A percentile compares a stretch with the other conserved stretches of the same genome.
These are phyloP conservation scores for Neopipo cinnamomea DNA, from an alignment of 2,113 vertebrate species.

Conservation along the genomic window DNA sequence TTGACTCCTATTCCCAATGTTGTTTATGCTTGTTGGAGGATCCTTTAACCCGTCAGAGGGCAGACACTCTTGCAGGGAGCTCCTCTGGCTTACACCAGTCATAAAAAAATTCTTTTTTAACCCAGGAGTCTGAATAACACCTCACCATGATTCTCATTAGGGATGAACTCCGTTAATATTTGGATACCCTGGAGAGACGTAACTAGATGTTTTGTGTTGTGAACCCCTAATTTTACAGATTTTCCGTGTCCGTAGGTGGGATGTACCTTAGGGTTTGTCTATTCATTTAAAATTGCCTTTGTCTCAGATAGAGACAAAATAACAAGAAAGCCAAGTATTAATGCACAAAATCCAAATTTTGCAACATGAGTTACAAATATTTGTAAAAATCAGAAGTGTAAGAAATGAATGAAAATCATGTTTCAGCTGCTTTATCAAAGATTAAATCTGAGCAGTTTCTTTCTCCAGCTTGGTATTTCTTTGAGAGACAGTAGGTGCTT, in stretches of 20 bases:
- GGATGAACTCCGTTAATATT: not conserved
- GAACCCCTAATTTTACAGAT: not conserved
- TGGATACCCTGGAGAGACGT: not conserved
- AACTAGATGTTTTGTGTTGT: not conserved
- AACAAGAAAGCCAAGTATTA: not conserved
- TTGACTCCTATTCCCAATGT: not conserved
- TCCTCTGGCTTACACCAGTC: accelerated
- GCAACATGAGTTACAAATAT: not conserved
- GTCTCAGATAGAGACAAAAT: not conserved
- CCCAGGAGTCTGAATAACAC: not conserved
- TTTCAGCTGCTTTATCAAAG: not conserved
- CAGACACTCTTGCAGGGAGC: not conserved
- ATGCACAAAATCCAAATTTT: not conserved
- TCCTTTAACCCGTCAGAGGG: not conserved
- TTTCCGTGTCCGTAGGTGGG: not conserved
- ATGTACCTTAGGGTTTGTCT: not conserved
- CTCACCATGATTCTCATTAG: not conserved
- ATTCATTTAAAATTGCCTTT: not conserved
- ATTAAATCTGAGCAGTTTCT: not conserved
- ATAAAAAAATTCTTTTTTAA: not conserved
- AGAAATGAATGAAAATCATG: not conserved
- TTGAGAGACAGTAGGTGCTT: not conserved
- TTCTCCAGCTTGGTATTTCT: not conserved
- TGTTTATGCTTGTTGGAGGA: not conserved
- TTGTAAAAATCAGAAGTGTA: not conserved